A percentile compares a stretch with the other conserved stretches of the same genome.
These are phyloP conservation scores for Pheosia gnoma DNA, from an alignment of 2,888 invertebrate species.

Conservation along the genomic window DNA sequence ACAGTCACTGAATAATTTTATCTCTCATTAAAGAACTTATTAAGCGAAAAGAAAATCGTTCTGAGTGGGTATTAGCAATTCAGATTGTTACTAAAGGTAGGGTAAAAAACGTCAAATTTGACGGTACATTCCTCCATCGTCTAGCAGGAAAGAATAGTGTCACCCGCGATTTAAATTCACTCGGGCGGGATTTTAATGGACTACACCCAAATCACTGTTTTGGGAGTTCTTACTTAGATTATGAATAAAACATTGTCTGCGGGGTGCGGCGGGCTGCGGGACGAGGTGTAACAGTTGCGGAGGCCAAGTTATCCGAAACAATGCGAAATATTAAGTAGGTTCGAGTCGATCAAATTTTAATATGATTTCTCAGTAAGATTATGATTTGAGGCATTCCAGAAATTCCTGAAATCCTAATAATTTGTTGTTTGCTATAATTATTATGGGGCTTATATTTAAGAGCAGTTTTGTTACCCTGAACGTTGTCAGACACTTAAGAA, in stretches of 20 bases:
- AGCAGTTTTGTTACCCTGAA: too few relatives aligned
- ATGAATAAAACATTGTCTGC: constrained; percentile 72
- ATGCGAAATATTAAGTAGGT: constrained; percentile 45
- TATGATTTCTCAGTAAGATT: constrained; percentile 22
- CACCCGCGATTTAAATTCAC: constrained; percentile 61
- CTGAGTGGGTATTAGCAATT: constrained; percentile 35
- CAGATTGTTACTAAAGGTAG: constrained; percentile 27
- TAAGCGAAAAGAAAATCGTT: constrained; percentile 3
- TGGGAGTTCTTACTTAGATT: constrained; percentile 63
- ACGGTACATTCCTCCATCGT: constrained; percentile 25
- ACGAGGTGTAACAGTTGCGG: constrained; percentile 22
- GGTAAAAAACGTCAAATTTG: constrained; percentile 16
- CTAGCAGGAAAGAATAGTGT: constrained; percentile 32
- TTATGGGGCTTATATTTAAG: too few relatives aligned
- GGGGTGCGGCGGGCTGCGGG: constrained; percentile 15
- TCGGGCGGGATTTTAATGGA: constrained; percentile 64
- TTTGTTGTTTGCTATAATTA: too few relatives aligned
- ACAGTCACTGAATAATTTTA: neutral
- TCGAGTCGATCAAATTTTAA: constrained; percentile 26
- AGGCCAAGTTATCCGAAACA: constrained; percentile 39
- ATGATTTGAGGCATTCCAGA: constrained; percentile 2
- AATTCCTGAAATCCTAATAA: too few relatives aligned
- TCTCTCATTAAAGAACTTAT: neutral
- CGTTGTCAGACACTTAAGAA: too few relatives aligned
- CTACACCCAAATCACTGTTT: constrained; percentile 69